Conservation (phyloP, 2,797 vertebrate species). For the Zalophus californianus region DNA sequence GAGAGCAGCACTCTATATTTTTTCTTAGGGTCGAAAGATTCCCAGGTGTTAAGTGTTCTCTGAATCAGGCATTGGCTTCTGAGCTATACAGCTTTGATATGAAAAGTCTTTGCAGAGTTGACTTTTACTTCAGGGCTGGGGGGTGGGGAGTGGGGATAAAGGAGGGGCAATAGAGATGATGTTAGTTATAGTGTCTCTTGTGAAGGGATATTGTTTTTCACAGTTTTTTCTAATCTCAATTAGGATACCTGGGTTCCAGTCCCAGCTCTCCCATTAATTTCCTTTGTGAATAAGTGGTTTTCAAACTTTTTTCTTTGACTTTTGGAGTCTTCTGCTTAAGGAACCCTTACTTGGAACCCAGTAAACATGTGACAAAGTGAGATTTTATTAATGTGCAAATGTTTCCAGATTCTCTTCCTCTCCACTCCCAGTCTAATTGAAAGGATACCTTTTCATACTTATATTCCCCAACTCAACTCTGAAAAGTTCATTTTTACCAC, state of each 20-base stretch:
- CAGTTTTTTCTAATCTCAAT: background rate
- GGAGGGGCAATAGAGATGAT: background rate
- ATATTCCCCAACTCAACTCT: background rate
- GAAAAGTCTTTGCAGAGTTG: conserved; percentile 24
- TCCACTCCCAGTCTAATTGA: background rate
- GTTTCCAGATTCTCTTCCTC: background rate
- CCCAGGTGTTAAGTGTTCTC: background rate
- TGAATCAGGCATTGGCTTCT: background rate
- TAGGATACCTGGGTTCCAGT: background rate
- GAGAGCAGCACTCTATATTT: background rate
- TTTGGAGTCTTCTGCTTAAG: background rate
- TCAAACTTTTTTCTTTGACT: background rate
- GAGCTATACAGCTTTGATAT: background rate
- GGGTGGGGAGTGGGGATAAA: background rate
- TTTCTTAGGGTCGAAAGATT: conserved; percentile 14
- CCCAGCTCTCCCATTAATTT: background rate
- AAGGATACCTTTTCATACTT: conserved; percentile 23
- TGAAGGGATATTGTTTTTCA: background rate
- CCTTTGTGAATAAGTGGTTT: conserved; percentile 6
- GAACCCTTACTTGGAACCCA: background rate
- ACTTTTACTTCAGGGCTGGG: background rate
- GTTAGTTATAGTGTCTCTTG: background rate
- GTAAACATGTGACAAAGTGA: background rate
- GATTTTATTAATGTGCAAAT: conserved; percentile 35
- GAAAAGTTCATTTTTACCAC: conserved; percentile 13